These are phyloP conservation scores for Ammodytes dubius DNA, from an alignment of 2,113 vertebrate species.

Conservation along the genomic window DNA sequence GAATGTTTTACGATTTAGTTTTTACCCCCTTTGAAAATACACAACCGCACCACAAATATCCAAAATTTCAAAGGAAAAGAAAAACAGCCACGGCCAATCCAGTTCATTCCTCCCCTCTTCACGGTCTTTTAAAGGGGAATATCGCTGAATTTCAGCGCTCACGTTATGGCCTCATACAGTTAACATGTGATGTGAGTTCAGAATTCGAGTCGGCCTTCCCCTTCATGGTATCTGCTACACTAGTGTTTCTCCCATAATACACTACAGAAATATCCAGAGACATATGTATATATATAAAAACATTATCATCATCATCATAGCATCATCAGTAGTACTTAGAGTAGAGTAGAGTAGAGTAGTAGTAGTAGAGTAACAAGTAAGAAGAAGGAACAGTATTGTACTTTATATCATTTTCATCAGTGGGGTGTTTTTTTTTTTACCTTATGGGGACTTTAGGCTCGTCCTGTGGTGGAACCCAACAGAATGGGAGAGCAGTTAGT, in stretches of 20 bases:
- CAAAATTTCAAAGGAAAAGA: constrained; percentile 54
- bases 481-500: constrained; percentile 62
- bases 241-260: constrained; percentile 84
- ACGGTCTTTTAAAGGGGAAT: constrained; percentile 73
- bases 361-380: constrained; percentile 85
- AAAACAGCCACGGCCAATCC: constrained; percentile 43
- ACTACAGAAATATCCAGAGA: constrained; percentile 85
- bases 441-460: constrained; percentile 68
- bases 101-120: constrained; percentile 53
- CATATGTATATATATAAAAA: constrained; percentile 82
- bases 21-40: constrained; percentile 8
- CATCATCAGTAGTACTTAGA: constrained; percentile 85
- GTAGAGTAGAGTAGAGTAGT: constrained; percentile 77
- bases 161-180: constrained; percentile 64
- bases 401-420: constrained; percentile 79
- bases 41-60: constrained; percentile 26
- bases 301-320: constrained; percentile 70
- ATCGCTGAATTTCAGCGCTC: constrained; percentile 64
- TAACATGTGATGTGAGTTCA: constrained; percentile 54
- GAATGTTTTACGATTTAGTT: constrained; percentile 40
- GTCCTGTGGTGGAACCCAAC: constrained; percentile 69
- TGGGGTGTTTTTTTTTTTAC: constrained; percentile 53
- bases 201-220: constrained; percentile 58
- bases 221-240: constrained; percentile 83
- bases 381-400: constrained; percentile 87